Evolutionary conservation across 2,113 vertebrate species (phyloP).

Genomic region (Holacanthus passer): DNA sequence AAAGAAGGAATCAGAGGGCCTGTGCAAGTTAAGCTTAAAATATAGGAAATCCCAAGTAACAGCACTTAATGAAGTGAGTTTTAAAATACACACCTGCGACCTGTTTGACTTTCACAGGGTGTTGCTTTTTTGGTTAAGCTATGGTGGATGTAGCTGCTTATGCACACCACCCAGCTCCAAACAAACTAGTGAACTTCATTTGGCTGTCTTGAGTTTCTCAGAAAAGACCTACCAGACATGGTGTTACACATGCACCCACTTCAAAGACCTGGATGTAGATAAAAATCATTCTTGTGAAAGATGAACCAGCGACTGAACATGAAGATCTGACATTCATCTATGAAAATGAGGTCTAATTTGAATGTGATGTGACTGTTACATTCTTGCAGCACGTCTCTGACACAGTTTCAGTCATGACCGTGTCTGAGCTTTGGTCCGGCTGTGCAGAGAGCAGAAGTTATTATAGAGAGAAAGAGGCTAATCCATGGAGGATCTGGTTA

Average conservation of each 20-base stretch:
- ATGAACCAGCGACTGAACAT: not conserved
- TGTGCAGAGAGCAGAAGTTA: slow-evolving; percentile 39
- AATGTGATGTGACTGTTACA: slow-evolving; percentile 1
- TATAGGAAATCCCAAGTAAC: slow-evolving; percentile 14
- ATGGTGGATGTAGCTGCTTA: not conserved
- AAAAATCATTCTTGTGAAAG: slow-evolving; percentile 24
- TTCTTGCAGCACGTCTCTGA: slow-evolving; percentile 10
- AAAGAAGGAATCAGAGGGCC: slow-evolving; percentile 24
- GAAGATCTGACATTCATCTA: slow-evolving; percentile 8
- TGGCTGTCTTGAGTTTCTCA: slow-evolving; percentile 10
- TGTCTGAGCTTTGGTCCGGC: slow-evolving; percentile 21
- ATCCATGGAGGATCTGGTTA: slow-evolving; percentile 58
- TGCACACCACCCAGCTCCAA: slow-evolving; percentile 4
- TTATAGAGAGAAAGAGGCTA: slow-evolving; percentile 43
- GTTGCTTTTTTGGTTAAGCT: slow-evolving; percentile 3
- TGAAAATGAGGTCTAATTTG: slow-evolving; percentile 36
- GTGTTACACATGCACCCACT: not conserved
- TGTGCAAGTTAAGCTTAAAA: not conserved
- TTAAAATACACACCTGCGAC: not conserved
- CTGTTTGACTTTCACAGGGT: not conserved
- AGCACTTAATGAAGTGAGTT: slow-evolving; percentile 15
- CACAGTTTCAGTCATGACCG: slow-evolving; percentile 15
- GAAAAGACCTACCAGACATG: not conserved
- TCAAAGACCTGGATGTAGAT: not conserved
- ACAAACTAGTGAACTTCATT: slow-evolving; percentile 4